Conservation (phyloP, 2,797 vertebrate genomes). For the Hirundo rustica region DNA sequence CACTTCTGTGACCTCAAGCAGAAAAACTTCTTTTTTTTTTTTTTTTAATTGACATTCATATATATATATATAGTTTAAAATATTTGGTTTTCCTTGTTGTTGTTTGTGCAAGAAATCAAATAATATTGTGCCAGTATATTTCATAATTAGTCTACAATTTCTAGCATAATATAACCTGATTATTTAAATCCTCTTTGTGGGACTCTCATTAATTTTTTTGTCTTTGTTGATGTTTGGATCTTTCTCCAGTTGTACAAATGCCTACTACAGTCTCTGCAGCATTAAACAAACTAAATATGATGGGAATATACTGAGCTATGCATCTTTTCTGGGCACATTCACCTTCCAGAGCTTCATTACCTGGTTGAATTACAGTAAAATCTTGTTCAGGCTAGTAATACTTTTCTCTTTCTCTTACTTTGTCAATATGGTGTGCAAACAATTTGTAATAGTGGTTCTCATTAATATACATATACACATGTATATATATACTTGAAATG, state of each 20-base stretch:
- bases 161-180: not conserved
- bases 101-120: not conserved
- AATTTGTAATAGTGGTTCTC: not conserved
- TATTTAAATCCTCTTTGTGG: not conserved
- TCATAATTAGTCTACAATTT: not conserved
- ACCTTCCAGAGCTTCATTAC: not conserved
- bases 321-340: not conserved
- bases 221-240: not conserved
- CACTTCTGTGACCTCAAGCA: not conserved
- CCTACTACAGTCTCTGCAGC: not conserved
- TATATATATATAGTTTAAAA: not conserved
- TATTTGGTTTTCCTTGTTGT: not conserved
- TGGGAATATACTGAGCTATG: fast-evolving
- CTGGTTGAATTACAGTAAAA: not conserved
- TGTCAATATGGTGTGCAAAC: not conserved
- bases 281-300: not conserved
- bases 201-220: not conserved
- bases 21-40: not conserved
- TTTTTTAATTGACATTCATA: not conserved
- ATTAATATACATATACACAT: not conserved
- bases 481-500: too few relatives aligned
- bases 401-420: not conserved
- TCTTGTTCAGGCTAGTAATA: not conserved
- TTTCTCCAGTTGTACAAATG: not conserved
- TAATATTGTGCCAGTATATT: not conserved